Percentiles rank a stretch among this genome's conserved stretches.
phyloP scores from a whole-genome alignment of 2,797 vertebrate genomes.

The Ambastaia sidthimunki region DNA sequence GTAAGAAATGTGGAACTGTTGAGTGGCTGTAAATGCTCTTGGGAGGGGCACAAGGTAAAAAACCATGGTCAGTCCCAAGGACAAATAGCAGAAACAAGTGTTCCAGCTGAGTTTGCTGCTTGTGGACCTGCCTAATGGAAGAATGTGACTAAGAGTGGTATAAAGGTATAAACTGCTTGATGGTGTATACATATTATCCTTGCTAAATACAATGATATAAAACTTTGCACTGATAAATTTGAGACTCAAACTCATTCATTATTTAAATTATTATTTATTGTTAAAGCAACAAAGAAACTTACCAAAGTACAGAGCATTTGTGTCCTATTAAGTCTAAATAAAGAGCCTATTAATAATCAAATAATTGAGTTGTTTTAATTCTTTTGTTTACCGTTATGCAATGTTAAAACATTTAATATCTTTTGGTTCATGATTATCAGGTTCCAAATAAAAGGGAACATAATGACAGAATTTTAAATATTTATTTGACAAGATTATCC shows the following conservation, averaged over 20 bases:
- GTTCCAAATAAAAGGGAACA: not conserved
- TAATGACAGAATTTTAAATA: not conserved
- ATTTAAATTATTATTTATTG: no score
- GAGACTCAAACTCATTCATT: no score
- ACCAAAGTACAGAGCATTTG: no score
- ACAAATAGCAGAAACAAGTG: constrained; percentile 16
- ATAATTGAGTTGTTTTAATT: no score
- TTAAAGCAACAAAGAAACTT: no score
- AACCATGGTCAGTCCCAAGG: constrained; percentile 1
- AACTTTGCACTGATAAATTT: no score
- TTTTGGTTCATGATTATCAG: not conserved
- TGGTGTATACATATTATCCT: no score
- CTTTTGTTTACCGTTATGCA: no score
- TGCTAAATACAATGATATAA: no score
- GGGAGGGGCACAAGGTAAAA: not conserved
- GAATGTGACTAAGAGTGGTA: not conserved
- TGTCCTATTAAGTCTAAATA: no score
- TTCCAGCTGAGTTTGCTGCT: not conserved
- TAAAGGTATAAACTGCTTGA: not conserved
- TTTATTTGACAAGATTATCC: not conserved
- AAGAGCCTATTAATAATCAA: no score
- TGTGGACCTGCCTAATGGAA: constrained; percentile 6
- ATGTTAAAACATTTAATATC: not conserved
- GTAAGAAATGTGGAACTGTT: constrained; percentile 31
- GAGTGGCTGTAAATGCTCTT: constrained; percentile 37